phyloP scores from a whole-genome alignment of 2,113 vertebrate genomes.

The Bos taurus region ARS-UCD2.0 NC_037338.1:31683001-31683500 shows the following conservation, averaged over 20 bases:
- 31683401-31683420: neutral
- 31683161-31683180: neutral
- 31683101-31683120: neutral
- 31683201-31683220: neutral
- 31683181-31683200: neutral
- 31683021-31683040: conserved; percentile 4
- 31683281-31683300: neutral
- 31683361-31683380: neutral
- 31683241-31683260: neutral
- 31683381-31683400: neutral
- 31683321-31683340: neutral
- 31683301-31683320: neutral
- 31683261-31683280: neutral
- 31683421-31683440: conserved; percentile 9
- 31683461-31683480: neutral
- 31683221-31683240: neutral
- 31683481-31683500: neutral
- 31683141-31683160: neutral
- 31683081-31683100: neutral
- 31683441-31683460: neutral
- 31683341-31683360: neutral
- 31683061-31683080: neutral
- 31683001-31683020: neutral
- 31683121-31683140: neutral
- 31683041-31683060: neutral